phyloP scores from a whole-genome alignment of 2,888 invertebrate species.

The Molanna angustata region DNA sequence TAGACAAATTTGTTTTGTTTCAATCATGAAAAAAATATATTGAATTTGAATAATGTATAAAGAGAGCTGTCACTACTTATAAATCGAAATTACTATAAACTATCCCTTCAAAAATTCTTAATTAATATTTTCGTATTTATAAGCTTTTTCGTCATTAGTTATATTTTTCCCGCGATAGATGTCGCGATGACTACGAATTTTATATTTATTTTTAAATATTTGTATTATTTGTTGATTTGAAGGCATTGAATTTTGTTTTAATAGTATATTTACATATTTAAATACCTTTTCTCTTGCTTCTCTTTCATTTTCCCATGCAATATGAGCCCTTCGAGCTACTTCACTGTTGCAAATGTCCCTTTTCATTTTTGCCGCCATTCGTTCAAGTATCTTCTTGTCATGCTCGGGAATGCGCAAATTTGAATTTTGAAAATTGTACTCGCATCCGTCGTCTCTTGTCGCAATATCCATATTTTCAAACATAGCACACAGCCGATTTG shows the following conservation, averaged over 20 bases:
- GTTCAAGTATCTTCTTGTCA: constrained; percentile 51
- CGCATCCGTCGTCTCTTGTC: constrained; percentile 6
- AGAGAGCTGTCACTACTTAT: too few species aligned
- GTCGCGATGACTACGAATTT: too few species aligned
- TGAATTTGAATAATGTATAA: too few species aligned
- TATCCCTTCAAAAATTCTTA: too few species aligned
- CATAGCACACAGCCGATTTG: constrained; percentile 24
- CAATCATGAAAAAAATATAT: too few species aligned
- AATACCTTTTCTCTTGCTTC: constrained; percentile 42
- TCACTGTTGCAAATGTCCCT: constrained; percentile 45
- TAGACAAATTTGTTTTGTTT: too few species aligned
- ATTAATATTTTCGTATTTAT: too few species aligned
- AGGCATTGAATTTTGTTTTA: neutral
- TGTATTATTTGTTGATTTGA: neutral
- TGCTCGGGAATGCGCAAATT: constrained; percentile 44
- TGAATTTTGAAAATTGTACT: constrained; percentile 4
- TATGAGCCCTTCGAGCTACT: constrained; percentile 50
- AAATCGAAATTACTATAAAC: too few species aligned
- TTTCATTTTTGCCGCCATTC: constrained; percentile 50
- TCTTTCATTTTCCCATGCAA: constrained; percentile 52
- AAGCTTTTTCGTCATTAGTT: too few species aligned
- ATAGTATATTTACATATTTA: neutral
- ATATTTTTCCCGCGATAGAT: too few species aligned
- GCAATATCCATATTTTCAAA: constrained; percentile 29
- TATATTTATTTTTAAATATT: neutral